Evolutionary conservation across 2,113 vertebrate species (phyloP).

Genomic region (Pantherophis guttatus): DNA sequence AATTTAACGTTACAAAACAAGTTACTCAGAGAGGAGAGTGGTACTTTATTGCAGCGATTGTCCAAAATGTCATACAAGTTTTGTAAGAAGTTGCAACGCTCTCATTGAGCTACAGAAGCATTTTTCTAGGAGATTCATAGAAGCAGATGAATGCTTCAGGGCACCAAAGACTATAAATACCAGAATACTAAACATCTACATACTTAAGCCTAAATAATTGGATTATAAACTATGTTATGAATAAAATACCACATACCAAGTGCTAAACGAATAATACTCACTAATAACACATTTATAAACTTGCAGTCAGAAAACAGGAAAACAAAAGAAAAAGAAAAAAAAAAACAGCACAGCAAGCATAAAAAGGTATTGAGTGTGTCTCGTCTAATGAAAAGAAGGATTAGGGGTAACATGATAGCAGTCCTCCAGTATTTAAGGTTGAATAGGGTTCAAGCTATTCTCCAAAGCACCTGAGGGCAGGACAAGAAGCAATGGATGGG

Average conservation of each 20-base stretch:
- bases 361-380: background rate
- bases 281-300: background rate
- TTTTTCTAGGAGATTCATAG: background rate
- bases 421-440: background rate
- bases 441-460: background rate
- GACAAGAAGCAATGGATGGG: background rate
- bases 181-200: background rate
- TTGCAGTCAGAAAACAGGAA: background rate
- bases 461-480: background rate
- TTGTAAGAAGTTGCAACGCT: background rate
- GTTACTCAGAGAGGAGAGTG: background rate
- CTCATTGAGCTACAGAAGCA: background rate
- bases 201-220: background rate
- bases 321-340: background rate
- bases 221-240: background rate
- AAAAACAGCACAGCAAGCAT: background rate
- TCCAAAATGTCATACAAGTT: background rate
- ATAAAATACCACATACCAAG: background rate
- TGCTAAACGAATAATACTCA: background rate
- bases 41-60: background rate
- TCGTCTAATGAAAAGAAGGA: background rate
- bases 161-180: background rate
- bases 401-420: background rate
- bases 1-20: conserved; percentile 11
- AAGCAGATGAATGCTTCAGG: background rate